Evolutionary conservation across 2,888 invertebrate species (phyloP).

Genomic region (Platycheirus rosarum): DNA sequence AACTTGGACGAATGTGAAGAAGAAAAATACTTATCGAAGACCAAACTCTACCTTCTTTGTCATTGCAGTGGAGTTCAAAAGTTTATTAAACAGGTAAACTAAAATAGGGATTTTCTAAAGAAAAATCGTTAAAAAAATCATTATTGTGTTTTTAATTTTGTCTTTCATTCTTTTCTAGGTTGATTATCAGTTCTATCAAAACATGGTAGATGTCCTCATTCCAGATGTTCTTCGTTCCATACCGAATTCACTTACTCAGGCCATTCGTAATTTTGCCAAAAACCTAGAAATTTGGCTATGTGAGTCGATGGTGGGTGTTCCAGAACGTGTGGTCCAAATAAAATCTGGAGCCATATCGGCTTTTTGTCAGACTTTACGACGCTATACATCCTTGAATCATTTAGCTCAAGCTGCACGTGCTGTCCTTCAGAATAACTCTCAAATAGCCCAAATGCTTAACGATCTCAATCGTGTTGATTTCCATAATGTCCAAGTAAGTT

Average conservation of each 20-base stretch:
- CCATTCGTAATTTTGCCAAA: constrained; percentile 95
- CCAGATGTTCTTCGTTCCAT: constrained; percentile 98
- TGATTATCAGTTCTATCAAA: constrained; percentile 97
- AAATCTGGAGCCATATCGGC: constrained; percentile 94
- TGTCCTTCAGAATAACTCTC: constrained; percentile 96
- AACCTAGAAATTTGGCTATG: constrained; percentile 95
- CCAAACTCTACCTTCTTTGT: constrained; percentile 82
- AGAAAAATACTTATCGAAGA: constrained; percentile 90
- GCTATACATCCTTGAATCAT: constrained; percentile 98
- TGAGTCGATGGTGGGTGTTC: constrained; percentile 93
- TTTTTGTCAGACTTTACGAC: constrained; percentile 95
- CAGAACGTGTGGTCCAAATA: constrained; percentile 90
- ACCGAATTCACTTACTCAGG: constrained; percentile 96
- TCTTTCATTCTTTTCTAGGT: constrained; percentile 82
- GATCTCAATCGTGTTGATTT: constrained; percentile 99
- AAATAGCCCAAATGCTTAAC: constrained; percentile 97
- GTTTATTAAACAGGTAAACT: constrained; percentile 80
- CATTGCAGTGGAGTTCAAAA: constrained; percentile 80
- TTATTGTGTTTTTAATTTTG: not conserved
- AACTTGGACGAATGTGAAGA: constrained; percentile 90
- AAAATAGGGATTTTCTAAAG: too few relatives aligned
- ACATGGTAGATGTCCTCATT: constrained; percentile 96
- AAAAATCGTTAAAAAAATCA: too few relatives aligned
- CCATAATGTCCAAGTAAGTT: constrained; percentile 93
- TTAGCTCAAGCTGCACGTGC: constrained; percentile 94